These are phyloP conservation scores for Acrossocheilus wenchowensis DNA, from an alignment of 2,797 vertebrate species.

Conservation along the genomic window DNA sequence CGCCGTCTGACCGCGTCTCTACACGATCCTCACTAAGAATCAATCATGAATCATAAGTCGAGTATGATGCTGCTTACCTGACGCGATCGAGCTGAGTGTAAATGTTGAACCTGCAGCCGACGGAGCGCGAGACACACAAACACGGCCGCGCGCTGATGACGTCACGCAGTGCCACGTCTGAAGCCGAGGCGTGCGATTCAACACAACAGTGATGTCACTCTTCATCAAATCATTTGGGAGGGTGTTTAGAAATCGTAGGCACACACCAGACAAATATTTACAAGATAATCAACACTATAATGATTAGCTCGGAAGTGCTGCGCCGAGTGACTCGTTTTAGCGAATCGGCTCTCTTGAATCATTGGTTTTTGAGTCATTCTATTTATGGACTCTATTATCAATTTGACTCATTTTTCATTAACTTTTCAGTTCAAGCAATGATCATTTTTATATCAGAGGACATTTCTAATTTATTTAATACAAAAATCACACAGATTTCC, in stretches of 20 bases:
- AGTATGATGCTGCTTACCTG: conserved; percentile 47
- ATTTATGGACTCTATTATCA: no score
- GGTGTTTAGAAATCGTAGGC: background rate
- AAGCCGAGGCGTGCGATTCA: conserved; percentile 26
- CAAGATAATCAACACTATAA: background rate
- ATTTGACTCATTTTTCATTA: no score
- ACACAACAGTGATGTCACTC: background rate
- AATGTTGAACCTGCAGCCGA: background rate
- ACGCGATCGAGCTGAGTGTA: background rate
- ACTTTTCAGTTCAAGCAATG: no score
- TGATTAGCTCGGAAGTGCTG: background rate
- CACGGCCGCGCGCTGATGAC: conserved; percentile 72
- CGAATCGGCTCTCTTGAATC: conserved; percentile 1
- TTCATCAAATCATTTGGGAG: background rate
- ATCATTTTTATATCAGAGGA: no score
- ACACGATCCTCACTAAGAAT: background rate
- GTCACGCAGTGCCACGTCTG: conserved; percentile 78
- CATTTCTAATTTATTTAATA: no score
- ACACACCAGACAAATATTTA: background rate
- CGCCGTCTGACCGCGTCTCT: no score
- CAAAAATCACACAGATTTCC: no score
- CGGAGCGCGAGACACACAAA: background rate
- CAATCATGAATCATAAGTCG: background rate
- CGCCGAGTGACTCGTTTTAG: background rate
- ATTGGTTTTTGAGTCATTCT: background rate